A percentile compares a stretch with the other conserved stretches of the same genome.
Evolutionary conservation across 1,140 invertebrate genomes (phyloP).

Genomic region (Cherax destructor): DNA sequence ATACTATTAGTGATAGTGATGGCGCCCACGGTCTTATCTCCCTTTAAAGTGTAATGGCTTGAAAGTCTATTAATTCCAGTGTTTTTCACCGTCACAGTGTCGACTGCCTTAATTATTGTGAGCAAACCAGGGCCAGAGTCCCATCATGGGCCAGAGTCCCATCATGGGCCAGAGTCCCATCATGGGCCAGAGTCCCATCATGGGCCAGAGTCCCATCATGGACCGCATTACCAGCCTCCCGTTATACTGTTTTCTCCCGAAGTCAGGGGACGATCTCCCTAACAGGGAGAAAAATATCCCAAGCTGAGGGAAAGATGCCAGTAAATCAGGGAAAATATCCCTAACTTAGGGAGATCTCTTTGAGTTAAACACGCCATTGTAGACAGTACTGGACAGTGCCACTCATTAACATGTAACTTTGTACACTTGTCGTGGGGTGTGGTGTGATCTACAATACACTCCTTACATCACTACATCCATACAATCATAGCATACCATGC

Average conservation of each 20-base stretch:
- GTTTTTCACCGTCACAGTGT: slow-evolving; percentile 48
- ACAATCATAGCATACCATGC: no score
- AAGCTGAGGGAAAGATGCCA: no score
- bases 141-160: background rate
- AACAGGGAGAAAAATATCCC: background rate
- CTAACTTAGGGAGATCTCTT: no score
- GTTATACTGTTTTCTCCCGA: slow-evolving; percentile 7
- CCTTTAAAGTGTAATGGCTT: slow-evolving; percentile 40
- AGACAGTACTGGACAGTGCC: no score
- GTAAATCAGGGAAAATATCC: no score
- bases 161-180: background rate
- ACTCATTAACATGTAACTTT: no score
- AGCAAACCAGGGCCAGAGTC: slow-evolving; percentile 2
- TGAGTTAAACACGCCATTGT: no score
- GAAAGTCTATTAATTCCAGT: slow-evolving; percentile 44
- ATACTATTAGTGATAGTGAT: slow-evolving; percentile 41
- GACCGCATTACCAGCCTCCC: slow-evolving; percentile 26
- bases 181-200: no score
- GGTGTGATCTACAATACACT: no score
- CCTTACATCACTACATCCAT: no score
- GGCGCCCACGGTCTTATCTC: slow-evolving; percentile 35
- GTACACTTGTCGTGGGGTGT: no score
- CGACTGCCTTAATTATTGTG: slow-evolving; percentile 47
- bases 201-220: background rate
- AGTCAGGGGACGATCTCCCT: background rate